These are phyloP conservation scores for Caenorhabditis inopinata DNA, from an alignment of 1,140 invertebrate species.

Conservation along the genomic window DNA sequence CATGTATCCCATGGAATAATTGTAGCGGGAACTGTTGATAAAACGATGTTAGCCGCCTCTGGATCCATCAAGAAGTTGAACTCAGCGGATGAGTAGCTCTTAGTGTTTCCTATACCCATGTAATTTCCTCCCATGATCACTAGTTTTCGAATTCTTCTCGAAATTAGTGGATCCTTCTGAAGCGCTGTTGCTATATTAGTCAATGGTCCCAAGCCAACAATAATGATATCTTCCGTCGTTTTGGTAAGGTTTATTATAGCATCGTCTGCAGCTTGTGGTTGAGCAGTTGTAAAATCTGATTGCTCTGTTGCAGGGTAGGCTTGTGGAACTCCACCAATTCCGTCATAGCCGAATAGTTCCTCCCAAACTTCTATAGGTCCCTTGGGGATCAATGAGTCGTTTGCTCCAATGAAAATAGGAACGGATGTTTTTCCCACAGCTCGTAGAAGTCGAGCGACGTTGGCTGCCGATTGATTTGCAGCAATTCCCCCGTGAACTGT, in stretches of 20 bases:
- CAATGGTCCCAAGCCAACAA: not conserved
- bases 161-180: not conserved
- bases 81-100: not conserved
- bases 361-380: not conserved
- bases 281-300: not conserved
- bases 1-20: slow-evolving; percentile 8
- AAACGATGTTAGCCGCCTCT: not conserved
- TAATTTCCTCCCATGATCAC: slow-evolving; percentile 9
- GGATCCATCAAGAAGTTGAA: slow-evolving; percentile 23
- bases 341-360: not conserved
- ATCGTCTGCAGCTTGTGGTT: not conserved
- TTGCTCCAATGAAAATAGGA: not conserved
- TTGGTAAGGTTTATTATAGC: not conserved
- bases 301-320: not conserved
- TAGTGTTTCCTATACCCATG: not conserved
- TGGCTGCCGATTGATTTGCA: slow-evolving; percentile 2
- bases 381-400: not conserved
- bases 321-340: slow-evolving; percentile 4
- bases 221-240: not conserved
- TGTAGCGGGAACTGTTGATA: not conserved
- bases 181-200: slow-evolving; percentile 1
- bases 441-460: not conserved
- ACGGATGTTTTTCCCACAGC: not conserved
- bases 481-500: slow-evolving; percentile 7
- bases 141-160: not conserved